Conservation (phyloP, 2,888 invertebrate species). For the Acanthopleura granulata region DNA sequence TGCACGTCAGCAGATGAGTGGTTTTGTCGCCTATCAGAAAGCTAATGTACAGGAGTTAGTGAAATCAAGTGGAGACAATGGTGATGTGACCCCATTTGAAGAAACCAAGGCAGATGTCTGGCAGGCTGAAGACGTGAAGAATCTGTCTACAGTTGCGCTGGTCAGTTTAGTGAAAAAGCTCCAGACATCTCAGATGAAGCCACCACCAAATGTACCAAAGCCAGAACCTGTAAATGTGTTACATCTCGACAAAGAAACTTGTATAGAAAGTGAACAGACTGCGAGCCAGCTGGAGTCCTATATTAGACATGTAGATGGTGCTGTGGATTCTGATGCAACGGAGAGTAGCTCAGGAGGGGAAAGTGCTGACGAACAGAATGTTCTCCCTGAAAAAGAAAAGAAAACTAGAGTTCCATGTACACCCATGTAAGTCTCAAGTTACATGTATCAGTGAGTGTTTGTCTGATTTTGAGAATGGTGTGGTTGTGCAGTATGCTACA, state of each 20-base stretch:
- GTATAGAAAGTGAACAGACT: conserved; percentile 75
- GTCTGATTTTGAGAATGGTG: no score
- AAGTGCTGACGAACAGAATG: conserved; percentile 84
- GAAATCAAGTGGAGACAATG: conserved; percentile 36
- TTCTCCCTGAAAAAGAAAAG: conserved; percentile 18
- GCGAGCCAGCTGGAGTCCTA: conserved; percentile 82
- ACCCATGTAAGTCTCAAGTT: conserved; percentile 21
- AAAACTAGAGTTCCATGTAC: conserved; percentile 9
- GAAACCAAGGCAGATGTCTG: conserved; percentile 61
- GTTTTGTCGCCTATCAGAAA: conserved; percentile 82
- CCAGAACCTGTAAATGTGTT: conserved; percentile 36
- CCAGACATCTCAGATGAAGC: conserved; percentile 69
- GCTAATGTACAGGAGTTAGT: conserved; percentile 60
- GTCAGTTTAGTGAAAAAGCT: conserved; percentile 74
- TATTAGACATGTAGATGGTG: conserved; percentile 80
- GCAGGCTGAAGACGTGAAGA: conserved; percentile 67
- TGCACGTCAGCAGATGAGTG: conserved; percentile 82
- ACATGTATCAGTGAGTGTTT: no score
- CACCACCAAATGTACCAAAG: background rate
- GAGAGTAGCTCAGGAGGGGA: conserved; percentile 95
- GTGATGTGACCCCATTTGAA: conserved; percentile 9
- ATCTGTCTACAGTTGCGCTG: conserved; percentile 73
- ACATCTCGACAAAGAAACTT: conserved; percentile 54
- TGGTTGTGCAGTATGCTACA: no score
- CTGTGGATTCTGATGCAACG: conserved; percentile 92